Base-by-base conservation (phyloP, 2,797 vertebrate species). In the Botia kubotai region DNA sequence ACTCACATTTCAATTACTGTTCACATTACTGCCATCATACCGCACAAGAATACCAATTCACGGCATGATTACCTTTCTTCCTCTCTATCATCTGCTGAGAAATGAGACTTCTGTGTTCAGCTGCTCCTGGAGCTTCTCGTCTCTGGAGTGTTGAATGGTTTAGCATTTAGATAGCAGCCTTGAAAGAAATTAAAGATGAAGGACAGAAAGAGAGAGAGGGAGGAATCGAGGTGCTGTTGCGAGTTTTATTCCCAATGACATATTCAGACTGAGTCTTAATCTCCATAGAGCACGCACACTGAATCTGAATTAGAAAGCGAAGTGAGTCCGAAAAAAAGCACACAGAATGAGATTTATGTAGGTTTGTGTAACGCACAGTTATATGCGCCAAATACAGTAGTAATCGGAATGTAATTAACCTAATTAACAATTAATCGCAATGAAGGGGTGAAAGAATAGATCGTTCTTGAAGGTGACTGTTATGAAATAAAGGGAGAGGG, bases 111-210 rank as follows among this genome's bases (percentile, higher is more conserved):
- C 57, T 71, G 52, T 67, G 46, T 53, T 63, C 48, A 75, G 39
- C 75, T 43, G 39, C 60, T 86, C 46, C 0, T 48, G 26, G 29
- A 75, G 58, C 55, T 65, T 39, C 50, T 55, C 69, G 68, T 43
- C 76, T 74, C 81, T 50, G 53, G 72, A 81, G 83, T 53, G 69
- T 57, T 58, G 75, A 73, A 76, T 80, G 76, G 81, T 83, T 87
- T 87, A 85, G 81, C 86, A 87, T 87, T 85, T 83, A 87, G 81
- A 87, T 85, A 77, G 79, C 79, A 67, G 52, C 52, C 75, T 53
- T 68, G 63, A 81, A 78, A 78, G 50, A 36, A 53, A 74, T 81
- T 71, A 74, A 71, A 79, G 55, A 63, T 72, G 67, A 60, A 19
- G 33, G 21, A 73, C 6, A 55, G 62, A 76, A 39, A 76, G 58